Percentiles rank a stretch among this genome's conserved stretches.
phyloP scores from a whole-genome alignment of 2,888 invertebrate genomes.

The Panopea generosa region DNA sequence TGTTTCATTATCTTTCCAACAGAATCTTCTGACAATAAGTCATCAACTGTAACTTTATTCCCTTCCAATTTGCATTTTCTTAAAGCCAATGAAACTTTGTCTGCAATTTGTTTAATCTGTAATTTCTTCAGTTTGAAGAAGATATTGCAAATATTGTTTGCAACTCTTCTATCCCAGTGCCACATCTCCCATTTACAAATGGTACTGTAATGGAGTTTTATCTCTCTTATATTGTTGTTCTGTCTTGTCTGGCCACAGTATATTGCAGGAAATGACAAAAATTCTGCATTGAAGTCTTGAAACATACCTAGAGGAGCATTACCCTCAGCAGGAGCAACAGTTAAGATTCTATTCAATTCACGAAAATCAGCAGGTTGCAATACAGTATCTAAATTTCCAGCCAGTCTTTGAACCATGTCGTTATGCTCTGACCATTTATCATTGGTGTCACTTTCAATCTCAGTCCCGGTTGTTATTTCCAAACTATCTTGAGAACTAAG shows the following conservation, averaged over 20 bases:
- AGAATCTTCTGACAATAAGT: conserved; percentile 20
- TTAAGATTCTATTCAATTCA: conserved; percentile 39
- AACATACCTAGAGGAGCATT: conserved; percentile 24
- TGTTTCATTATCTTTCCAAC: conserved; percentile 31
- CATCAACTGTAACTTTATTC: conserved; percentile 28
- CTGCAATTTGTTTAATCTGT: conserved; percentile 39
- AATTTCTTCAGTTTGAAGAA: conserved; percentile 43
- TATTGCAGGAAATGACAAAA: conserved; percentile 28
- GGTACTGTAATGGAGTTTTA: conserved; percentile 12
- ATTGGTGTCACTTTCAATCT: neutral
- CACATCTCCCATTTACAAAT: conserved; percentile 40
- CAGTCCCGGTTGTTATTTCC: too few relatives aligned
- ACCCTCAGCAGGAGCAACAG: conserved; percentile 29
- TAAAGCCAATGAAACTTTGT: conserved; percentile 27
- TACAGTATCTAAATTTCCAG: conserved; percentile 25
- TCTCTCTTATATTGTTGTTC: neutral
- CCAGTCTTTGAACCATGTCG: conserved; percentile 1
- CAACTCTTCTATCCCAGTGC: conserved; percentile 38
- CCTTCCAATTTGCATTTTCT: conserved; percentile 45
- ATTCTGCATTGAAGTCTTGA: conserved; percentile 27
- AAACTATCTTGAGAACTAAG: too few relatives aligned
- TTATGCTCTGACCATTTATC: conserved; percentile 37
- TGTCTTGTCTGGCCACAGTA: conserved; percentile 33
- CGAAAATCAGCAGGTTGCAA: conserved; percentile 44
- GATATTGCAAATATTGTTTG: conserved; percentile 31